phyloP scores from a whole-genome alignment of 2,797 vertebrate genomes.

The Lemur catta region DNA sequence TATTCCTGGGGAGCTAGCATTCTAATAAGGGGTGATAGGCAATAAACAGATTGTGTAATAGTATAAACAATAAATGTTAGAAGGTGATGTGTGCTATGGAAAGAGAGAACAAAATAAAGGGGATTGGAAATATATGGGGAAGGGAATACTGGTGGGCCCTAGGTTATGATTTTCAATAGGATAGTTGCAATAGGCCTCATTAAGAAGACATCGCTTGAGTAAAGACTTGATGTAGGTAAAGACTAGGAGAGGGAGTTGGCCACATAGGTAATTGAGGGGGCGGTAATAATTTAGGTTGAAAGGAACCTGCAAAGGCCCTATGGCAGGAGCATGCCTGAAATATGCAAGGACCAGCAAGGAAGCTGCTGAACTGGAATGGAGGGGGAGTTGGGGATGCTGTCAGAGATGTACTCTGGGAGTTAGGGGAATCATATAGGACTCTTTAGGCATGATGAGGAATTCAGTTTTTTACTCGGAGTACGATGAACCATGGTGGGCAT shows the following conservation, averaged over 20 bases:
- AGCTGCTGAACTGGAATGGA: background rate
- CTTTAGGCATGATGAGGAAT: background rate
- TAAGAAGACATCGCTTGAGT: background rate
- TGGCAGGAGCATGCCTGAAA: background rate
- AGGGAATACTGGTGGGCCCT: background rate
- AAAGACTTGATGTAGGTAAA: constrained; percentile 1
- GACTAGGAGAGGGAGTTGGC: background rate
- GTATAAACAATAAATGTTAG: constrained; percentile 29
- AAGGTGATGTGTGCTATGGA: background rate
- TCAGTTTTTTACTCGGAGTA: background rate
- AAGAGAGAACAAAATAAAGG: constrained; percentile 15
- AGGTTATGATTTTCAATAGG: background rate
- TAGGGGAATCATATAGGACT: background rate
- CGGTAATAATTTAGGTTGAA: background rate
- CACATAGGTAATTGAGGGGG: background rate
- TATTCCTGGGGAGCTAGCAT: background rate
- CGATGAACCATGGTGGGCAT: background rate
- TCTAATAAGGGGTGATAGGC: background rate
- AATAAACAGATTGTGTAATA: background rate
- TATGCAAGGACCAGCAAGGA: background rate
- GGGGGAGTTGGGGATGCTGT: background rate
- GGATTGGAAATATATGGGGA: background rate
- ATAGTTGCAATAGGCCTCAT: background rate
- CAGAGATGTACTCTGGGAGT: background rate
- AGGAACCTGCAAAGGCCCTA: background rate